Evolutionary conservation across 2,797 vertebrate genomes (phyloP).

Genomic region (Syngnathus rostellatus): DNA sequence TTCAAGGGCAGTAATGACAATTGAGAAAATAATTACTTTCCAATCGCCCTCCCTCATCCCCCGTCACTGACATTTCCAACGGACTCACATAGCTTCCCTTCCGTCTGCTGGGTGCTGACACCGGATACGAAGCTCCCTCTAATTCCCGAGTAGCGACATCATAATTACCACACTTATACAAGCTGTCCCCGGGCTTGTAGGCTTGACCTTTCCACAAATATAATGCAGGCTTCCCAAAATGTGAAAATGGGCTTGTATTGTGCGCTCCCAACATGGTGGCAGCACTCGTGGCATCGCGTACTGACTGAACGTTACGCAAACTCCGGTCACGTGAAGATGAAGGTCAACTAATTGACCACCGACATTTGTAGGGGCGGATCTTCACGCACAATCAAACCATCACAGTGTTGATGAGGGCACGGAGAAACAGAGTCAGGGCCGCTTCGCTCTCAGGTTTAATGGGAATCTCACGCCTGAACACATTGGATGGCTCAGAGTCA

Average conservation of each 20-base stretch:
- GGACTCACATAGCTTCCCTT: conserved; percentile 19
- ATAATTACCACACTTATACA: conserved; percentile 58
- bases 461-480: conserved; percentile 60
- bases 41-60: background rate
- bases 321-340: background rate
- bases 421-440: conserved; percentile 34
- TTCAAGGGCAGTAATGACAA: background rate
- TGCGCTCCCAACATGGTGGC: background rate
- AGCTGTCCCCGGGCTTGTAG: conserved; percentile 38
- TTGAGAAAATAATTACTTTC: conserved; percentile 10
- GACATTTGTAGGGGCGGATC: conserved; percentile 9
- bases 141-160: conserved; percentile 50
- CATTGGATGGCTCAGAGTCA: conserved; percentile 28
- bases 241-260: conserved; percentile 39
- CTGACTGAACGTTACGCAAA: background rate
- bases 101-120: conserved; percentile 30
- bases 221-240: conserved; percentile 48
- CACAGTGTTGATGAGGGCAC: conserved; percentile 18
- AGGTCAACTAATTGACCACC: background rate
- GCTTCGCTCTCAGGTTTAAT: conserved; percentile 51
- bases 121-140: conserved; percentile 49
- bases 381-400: conserved; percentile 15
- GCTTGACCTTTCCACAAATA: conserved; percentile 57
- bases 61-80: conserved; percentile 35
- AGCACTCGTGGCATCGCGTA: background rate